phyloP scores from a whole-genome alignment of 2,113 vertebrate genomes.

The Silurus glanis region DNA sequence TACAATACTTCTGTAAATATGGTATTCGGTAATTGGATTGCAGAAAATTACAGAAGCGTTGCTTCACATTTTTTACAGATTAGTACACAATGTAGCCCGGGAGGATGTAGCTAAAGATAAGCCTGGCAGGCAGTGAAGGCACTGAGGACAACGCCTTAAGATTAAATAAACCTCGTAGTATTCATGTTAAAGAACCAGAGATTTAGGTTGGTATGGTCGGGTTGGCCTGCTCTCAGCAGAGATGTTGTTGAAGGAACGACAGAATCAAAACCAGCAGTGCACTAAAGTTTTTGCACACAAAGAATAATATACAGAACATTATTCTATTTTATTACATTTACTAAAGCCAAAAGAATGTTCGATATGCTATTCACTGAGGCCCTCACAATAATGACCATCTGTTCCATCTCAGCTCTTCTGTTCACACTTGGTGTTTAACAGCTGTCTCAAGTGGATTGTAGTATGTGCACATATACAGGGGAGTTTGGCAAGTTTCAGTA shows the following conservation, averaged over 20 bases:
- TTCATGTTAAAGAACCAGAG: background rate
- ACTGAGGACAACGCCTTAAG: background rate
- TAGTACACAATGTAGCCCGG: background rate
- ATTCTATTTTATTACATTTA: background rate
- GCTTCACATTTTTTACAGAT: constrained; percentile 12
- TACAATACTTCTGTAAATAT: background rate
- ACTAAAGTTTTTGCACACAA: background rate
- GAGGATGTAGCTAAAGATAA: constrained; percentile 12
- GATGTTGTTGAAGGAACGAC: background rate
- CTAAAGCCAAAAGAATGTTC: background rate
- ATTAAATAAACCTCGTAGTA: background rate
- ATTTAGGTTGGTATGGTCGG: background rate
- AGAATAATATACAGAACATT: background rate
- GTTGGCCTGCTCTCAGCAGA: background rate
- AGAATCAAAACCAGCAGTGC: background rate
- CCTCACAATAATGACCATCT: background rate
- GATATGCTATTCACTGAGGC: background rate
- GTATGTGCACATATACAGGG: background rate
- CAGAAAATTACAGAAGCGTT: background rate
- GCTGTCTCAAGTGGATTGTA: background rate
- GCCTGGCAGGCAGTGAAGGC: background rate
- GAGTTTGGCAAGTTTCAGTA: background rate
- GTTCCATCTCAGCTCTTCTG: background rate
- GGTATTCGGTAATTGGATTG: background rate
- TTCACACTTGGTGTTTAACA: background rate